Percentiles rank a stretch among this genome's conserved stretches.
Conservation (phyloP, 2,888 invertebrate genomes). For the Scotopteryx bipunctaria region DNA sequence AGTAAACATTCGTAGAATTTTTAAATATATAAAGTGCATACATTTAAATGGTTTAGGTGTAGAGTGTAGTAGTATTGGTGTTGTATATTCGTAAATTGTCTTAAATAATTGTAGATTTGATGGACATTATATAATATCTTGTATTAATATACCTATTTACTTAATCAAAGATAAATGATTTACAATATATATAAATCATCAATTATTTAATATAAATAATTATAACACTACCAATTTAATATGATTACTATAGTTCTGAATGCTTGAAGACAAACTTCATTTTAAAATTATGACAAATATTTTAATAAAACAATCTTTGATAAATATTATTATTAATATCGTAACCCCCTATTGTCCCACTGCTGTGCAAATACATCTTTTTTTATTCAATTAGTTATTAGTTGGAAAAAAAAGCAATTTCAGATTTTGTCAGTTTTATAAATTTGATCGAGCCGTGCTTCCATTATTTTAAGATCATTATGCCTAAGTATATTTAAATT, state of each 20-base stretch:
- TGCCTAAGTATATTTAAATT: constrained; percentile 6
- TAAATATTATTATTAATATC: too few species aligned
- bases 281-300: background rate
- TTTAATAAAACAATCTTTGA: background rate
- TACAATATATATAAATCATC: background rate
- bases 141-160: constrained; percentile 13
- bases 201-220: background rate
- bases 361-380: too few species aligned
- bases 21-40: constrained; percentile 17
- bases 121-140: constrained; percentile 23
- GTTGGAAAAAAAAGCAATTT: too few species aligned
- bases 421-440: background rate
- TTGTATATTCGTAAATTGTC: constrained; percentile 47
- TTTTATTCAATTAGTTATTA: too few species aligned
- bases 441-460: constrained; percentile 16
- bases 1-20: constrained; percentile 46
- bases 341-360: too few species aligned
- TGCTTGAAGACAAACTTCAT: too few species aligned
- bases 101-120: constrained; percentile 34
- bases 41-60: constrained; percentile 11
- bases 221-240: too few species aligned
- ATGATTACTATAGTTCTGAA: background rate
- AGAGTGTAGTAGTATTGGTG: constrained; percentile 35
- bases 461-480: constrained; percentile 26
- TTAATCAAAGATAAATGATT: too few species aligned